Evolutionary conservation across 2,797 vertebrate genomes (phyloP).

Genomic region (Cheirogaleus major): DNA sequence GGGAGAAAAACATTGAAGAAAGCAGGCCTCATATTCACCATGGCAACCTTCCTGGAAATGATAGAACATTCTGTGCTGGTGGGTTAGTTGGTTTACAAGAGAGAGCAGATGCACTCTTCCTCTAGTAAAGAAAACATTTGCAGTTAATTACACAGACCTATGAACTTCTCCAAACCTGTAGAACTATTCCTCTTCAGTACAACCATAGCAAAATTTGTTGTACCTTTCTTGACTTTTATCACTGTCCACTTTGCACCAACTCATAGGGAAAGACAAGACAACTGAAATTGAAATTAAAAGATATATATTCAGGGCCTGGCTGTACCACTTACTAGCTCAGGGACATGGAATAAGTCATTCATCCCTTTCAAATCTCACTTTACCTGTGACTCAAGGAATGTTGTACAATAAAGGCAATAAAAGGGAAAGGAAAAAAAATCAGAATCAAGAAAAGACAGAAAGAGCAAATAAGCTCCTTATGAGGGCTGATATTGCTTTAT

Average conservation of each 20-base stretch:
- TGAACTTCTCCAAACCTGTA: not conserved
- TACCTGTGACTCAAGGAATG: not conserved
- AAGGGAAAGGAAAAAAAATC: not conserved
- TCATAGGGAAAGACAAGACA: not conserved
- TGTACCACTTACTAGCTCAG: not conserved
- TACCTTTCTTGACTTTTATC: slow-evolving; percentile 5
- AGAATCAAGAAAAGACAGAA: not conserved
- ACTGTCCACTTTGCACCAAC: not conserved
- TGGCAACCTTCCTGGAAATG: not conserved
- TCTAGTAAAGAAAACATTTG: slow-evolving; percentile 3
- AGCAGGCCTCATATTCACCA: not conserved
- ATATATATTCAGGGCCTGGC: not conserved
- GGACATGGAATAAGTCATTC: not conserved
- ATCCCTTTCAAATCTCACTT: slow-evolving; percentile 50
- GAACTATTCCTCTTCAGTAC: not conserved
- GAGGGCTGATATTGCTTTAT: not conserved
- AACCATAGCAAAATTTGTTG: not conserved
- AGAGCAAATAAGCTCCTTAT: not conserved
- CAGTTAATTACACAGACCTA: not conserved
- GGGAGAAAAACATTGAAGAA: not conserved
- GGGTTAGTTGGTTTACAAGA: not conserved
- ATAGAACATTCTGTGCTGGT: not conserved
- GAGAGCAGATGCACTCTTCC: not conserved
- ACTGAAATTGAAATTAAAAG: slow-evolving; percentile 40
- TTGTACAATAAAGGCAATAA: not conserved